Conservation (phyloP, 1,140 invertebrate genomes). For the Plutomurus gul region DNA sequence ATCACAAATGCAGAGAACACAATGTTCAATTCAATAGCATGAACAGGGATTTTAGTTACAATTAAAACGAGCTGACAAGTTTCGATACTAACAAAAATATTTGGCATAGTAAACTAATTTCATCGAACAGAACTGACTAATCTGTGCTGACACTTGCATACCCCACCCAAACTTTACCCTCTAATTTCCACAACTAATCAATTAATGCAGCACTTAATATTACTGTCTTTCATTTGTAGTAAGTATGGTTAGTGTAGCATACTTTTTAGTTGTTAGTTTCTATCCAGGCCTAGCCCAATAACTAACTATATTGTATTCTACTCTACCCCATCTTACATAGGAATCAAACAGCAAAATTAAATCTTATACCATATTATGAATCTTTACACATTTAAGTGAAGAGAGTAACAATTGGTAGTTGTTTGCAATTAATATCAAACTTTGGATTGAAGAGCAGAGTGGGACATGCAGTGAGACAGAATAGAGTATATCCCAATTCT, state of each 20-base stretch:
- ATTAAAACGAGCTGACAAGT: constrained; percentile 19
- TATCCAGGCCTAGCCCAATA: background rate
- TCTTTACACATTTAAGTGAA: background rate
- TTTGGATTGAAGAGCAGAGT: constrained; percentile 20
- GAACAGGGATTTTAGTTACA: constrained; percentile 1
- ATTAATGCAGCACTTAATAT: background rate
- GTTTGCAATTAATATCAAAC: constrained; percentile 17
- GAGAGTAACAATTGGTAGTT: constrained; percentile 8
- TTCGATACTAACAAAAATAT: constrained; percentile 15
- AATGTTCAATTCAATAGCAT: constrained; percentile 9
- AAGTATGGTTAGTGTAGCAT: background rate
- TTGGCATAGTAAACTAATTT: constrained; percentile 27
- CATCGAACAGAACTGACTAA: constrained; percentile 22
- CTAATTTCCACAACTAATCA: background rate
- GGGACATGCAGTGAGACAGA: constrained; percentile 25
- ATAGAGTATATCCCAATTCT: constrained; percentile 24
- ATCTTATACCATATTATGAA: background rate
- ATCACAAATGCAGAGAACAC: constrained; percentile 26
- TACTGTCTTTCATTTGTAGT: background rate
- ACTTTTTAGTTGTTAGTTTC: background rate
- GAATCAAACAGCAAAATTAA: background rate
- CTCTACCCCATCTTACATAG: background rate
- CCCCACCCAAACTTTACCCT: background rate
- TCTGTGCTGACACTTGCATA: constrained; percentile 23
- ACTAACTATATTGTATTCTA: constrained; percentile 10